These are phyloP conservation scores for Drosophila parabipectinata DNA, from an alignment of 1,140 invertebrate genomes.

Conservation along the genomic window DNA sequence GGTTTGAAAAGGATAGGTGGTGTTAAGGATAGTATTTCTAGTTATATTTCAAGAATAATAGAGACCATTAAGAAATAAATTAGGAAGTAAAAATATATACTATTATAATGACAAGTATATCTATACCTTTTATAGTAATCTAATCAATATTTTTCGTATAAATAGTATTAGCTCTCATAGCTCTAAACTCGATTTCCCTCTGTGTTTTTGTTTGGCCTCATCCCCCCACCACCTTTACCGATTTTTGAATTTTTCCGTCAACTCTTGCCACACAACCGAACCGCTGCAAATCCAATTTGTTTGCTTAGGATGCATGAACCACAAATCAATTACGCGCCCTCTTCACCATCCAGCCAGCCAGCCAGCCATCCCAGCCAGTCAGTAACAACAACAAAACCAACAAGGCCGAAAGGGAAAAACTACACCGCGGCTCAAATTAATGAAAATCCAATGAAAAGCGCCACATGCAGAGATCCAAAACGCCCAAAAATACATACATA, in stretches of 20 bases:
- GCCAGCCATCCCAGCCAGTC: no score
- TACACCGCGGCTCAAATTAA: slow-evolving; percentile 64
- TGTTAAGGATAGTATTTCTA: no score
- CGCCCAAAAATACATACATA: background rate
- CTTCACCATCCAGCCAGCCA: slow-evolving; percentile 19
- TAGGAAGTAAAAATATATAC: no score
- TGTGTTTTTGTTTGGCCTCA: background rate
- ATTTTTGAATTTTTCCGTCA: slow-evolving; percentile 30
- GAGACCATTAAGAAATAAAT: no score
- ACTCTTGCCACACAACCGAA: slow-evolving; percentile 14
- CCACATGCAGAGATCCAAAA: slow-evolving; percentile 58
- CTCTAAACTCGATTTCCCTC: no score
- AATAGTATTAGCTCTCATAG: no score
- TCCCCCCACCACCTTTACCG: background rate
- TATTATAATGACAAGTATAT: no score
- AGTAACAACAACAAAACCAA: slow-evolving; percentile 4
- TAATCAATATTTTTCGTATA: no score
- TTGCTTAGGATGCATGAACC: slow-evolving; percentile 60
- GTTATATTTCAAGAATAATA: no score
- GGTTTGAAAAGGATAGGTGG: no score
- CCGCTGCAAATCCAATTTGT: slow-evolving; percentile 57
- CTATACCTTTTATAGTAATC: no score
- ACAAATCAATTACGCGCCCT: slow-evolving; percentile 71
- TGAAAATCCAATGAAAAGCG: slow-evolving; percentile 73
- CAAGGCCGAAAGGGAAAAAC: slow-evolving; percentile 16